A percentile compares a stretch with the other conserved stretches of the same genome.
phyloP scores from a whole-genome alignment of 2,113 vertebrate genomes.

The Pseudopodoces humilis region DNA sequence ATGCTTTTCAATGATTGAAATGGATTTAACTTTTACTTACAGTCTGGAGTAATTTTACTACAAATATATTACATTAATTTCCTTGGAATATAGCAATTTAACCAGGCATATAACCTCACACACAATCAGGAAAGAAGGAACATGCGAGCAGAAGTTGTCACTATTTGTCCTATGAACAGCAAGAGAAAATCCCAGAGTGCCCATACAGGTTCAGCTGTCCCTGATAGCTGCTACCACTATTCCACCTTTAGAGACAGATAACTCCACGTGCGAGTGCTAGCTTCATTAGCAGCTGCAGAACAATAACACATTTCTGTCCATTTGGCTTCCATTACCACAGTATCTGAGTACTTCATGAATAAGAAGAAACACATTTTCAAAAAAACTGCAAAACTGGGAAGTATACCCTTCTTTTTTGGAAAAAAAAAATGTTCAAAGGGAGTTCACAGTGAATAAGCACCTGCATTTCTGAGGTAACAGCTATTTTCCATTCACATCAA shows the following conservation, averaged over 20 bases:
- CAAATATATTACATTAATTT: neutral
- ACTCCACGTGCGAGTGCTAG: neutral
- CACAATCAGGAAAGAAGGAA: neutral
- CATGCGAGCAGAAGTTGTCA: neutral
- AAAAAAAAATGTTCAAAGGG: neutral
- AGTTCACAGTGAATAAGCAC: neutral
- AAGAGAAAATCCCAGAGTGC: neutral
- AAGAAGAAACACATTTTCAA: neutral
- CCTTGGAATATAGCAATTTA: neutral
- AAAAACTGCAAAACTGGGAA: neutral
- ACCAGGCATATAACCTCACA: neutral
- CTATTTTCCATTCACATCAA: neutral
- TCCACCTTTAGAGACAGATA: neutral
- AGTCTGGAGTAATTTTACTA: neutral
- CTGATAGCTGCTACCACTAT: neutral
- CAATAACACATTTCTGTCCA: neutral
- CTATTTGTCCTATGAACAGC: neutral
- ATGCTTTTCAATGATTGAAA: neutral
- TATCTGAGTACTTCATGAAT: neutral
- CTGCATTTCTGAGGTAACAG: neutral
- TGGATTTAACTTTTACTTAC: neutral
- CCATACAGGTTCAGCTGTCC: neutral
- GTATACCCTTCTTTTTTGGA: neutral
- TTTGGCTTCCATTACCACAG: neutral
- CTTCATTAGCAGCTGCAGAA: constrained; percentile 1